Conservation (phyloP, 2,113 vertebrate species). For the Aldabrachelys gigantea region DNA sequence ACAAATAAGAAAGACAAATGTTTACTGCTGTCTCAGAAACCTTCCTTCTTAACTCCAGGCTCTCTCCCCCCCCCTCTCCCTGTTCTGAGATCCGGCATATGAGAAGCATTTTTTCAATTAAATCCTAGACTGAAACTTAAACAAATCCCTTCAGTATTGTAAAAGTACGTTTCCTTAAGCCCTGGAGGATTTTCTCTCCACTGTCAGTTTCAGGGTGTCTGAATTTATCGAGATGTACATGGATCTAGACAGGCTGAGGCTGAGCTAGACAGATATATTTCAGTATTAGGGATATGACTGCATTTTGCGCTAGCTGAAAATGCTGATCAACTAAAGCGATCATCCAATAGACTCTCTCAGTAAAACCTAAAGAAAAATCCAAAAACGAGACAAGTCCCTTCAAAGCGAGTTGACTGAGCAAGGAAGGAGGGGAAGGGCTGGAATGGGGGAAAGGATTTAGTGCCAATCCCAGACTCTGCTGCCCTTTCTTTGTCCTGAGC, state of each 20-base stretch:
- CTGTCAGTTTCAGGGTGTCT: conserved; percentile 39
- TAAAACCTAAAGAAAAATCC: not conserved
- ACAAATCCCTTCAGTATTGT: conserved; percentile 64
- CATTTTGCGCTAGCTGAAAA: not conserved
- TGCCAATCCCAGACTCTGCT: not conserved
- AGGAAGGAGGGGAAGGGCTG: no score
- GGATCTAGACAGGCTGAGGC: not conserved
- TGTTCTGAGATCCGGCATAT: conserved; percentile 38
- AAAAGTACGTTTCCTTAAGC: conserved; percentile 64
- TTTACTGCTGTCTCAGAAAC: conserved; percentile 20
- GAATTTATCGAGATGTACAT: conserved; percentile 24
- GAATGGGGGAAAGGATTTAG: not conserved
- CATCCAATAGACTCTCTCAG: not conserved
- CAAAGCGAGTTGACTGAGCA: no score
- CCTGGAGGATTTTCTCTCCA: conserved; percentile 59
- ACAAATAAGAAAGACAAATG: conserved; percentile 26
- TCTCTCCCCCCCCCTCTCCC: not conserved
- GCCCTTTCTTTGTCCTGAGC: not conserved
- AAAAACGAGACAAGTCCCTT: not conserved
- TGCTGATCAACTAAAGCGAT: not conserved
- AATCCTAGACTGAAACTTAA: conserved; percentile 42
- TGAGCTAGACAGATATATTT: not conserved
- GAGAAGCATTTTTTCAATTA: conserved; percentile 54
- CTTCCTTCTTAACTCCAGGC: not conserved
- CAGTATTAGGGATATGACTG: not conserved